phyloP scores from a whole-genome alignment of 1,140 invertebrate genomes.

The Mamestra configurata region DNA sequence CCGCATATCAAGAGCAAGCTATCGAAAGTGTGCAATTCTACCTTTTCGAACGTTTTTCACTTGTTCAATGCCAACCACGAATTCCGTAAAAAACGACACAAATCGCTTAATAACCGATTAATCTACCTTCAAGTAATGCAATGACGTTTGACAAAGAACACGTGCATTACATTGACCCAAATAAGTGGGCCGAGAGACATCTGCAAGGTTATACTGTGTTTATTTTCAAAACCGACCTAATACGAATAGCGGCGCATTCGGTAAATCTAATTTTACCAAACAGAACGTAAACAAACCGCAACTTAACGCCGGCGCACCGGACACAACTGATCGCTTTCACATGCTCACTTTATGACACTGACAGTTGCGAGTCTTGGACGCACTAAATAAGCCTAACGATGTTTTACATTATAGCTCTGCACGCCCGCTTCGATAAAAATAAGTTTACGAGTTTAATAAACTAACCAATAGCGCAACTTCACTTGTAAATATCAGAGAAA shows the following conservation, averaged over 20 bases:
- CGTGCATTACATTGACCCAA: conserved; percentile 84
- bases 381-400: conserved; percentile 78
- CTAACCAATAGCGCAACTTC: conserved; percentile 52
- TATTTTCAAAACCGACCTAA: conserved; percentile 84
- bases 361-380: conserved; percentile 65
- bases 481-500: conserved; percentile 59
- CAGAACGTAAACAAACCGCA: conserved; percentile 85
- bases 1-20: background rate
- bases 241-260: conserved; percentile 77
- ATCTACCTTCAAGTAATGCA: conserved; percentile 52
- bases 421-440: conserved; percentile 70
- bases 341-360: conserved; percentile 72
- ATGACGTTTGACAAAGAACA: conserved; percentile 73
- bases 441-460: conserved; percentile 71
- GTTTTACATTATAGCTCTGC: conserved; percentile 66
- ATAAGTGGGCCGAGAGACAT: conserved; percentile 78
- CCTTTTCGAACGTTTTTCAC: conserved; percentile 2
- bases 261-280: conserved; percentile 82
- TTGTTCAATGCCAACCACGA: conserved; percentile 25
- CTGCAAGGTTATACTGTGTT: conserved; percentile 81
- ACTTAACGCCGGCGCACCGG: conserved; percentile 68
- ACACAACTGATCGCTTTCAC: conserved; percentile 68
- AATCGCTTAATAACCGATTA: conserved; percentile 50
- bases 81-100: conserved; percentile 43
- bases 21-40: conserved; percentile 16